Conservation (phyloP, 2,113 vertebrate species). For the Nothocercus julius region DNA sequence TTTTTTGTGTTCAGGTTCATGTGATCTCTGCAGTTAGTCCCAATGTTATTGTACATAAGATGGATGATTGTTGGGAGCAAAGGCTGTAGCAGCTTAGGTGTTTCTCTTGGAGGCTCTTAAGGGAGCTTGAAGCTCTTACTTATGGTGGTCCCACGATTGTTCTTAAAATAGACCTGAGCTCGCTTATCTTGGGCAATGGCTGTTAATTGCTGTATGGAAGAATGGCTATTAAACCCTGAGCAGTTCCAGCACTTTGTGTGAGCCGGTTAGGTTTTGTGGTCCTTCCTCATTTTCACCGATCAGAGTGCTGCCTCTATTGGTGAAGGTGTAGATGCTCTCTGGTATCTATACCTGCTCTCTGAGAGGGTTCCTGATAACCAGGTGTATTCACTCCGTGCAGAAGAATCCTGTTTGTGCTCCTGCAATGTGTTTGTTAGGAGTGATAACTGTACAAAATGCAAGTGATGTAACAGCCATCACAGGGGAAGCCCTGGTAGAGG, state of each 20-base stretch:
- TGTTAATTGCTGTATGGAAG: not conserved
- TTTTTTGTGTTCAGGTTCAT: not conserved
- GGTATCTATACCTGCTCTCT: not conserved
- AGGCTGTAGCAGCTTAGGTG: not conserved
- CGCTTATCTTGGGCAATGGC: not conserved
- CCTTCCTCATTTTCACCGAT: not conserved
- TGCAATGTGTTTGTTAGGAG: not conserved
- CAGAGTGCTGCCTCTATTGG: not conserved
- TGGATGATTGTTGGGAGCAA: not conserved
- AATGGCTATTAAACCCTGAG: not conserved
- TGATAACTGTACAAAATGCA: not conserved
- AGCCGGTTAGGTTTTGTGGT: not conserved
- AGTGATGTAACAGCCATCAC: not conserved
- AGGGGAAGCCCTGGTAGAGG: not conserved
- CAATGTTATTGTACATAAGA: not conserved
- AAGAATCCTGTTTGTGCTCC: not conserved
- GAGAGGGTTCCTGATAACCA: not conserved
- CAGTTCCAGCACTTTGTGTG: not conserved
- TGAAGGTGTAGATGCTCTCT: not conserved
- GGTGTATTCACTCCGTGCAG: not conserved
- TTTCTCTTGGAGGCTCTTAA: not conserved
- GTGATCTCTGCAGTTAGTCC: not conserved
- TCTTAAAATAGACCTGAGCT: not conserved
- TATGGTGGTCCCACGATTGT: not conserved
- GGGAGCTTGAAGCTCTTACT: not conserved